A percentile compares a stretch with the other conserved stretches of the same genome.
Evolutionary conservation across 2,113 vertebrate species (phyloP).

Genomic region (Equus przewalskii): DNA sequence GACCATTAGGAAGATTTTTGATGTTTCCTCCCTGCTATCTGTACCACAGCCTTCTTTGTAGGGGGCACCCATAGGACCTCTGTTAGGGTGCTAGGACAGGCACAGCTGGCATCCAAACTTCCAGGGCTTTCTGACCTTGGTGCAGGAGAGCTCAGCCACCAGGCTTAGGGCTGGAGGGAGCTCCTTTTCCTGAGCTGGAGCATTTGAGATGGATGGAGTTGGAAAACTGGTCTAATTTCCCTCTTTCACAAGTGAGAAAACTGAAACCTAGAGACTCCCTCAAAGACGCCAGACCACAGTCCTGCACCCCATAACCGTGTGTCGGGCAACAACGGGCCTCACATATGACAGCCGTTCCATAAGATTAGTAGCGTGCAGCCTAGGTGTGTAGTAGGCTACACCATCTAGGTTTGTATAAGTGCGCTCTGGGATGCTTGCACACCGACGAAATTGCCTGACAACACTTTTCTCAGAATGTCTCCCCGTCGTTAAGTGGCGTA

Average conservation of each 20-base stretch:
- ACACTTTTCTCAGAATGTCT: no score
- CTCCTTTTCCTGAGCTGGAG: neutral
- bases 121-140: slow-evolving; percentile 59
- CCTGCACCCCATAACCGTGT: no score
- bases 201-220: neutral
- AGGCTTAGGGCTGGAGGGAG: neutral
- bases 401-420: no score
- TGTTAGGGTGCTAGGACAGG: neutral
- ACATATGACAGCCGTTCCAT: no score
- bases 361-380: no score
- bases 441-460: no score
- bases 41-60: neutral
- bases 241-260: slow-evolving; percentile 3
- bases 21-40: neutral
- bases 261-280: neutral
- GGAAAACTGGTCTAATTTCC: neutral
- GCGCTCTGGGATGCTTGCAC: no score
- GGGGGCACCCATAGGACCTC: neutral
- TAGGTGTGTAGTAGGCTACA: no score
- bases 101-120: neutral
- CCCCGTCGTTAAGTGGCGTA: no score
- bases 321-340: no score
- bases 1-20: neutral
- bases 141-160: neutral
- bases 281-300: neutral